Evolutionary conservation across 2,113 vertebrate species (phyloP).

Genomic region (Gymnarchus niloticus): DNA sequence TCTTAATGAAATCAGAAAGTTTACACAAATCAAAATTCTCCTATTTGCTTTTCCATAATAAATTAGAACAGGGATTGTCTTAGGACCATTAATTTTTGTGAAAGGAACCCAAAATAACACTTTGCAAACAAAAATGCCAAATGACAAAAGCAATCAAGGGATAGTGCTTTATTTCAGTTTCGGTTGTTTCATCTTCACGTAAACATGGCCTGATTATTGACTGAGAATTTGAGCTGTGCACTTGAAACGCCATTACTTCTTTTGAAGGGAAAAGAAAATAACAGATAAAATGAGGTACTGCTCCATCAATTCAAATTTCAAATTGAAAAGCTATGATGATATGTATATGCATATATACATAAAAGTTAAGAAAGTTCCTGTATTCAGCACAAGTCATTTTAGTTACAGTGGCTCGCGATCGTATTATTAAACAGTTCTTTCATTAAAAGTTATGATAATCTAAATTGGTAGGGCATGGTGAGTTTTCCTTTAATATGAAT

Average conservation of each 20-base stretch:
- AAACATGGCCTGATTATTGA: background rate
- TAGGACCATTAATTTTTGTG: background rate
- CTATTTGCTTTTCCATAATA: background rate
- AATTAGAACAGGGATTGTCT: background rate
- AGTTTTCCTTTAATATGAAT: too few species aligned
- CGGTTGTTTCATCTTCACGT: background rate
- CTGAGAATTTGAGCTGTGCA: background rate
- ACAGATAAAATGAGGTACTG: background rate
- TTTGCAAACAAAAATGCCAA: background rate
- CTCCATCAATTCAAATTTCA: too few species aligned
- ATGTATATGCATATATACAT: background rate
- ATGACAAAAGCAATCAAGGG: background rate
- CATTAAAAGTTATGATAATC: background rate
- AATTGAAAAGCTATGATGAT: too few species aligned
- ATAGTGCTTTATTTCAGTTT: background rate
- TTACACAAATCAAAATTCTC: background rate
- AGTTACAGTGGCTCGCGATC: background rate
- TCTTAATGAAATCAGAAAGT: background rate
- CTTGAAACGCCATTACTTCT: background rate
- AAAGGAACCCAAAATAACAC: background rate
- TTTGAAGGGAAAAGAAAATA: background rate
- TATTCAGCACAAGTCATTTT: too few species aligned
- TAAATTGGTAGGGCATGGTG: too few species aligned
- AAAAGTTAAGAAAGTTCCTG: background rate
- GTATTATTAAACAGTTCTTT: background rate